Conservation (phyloP, 2,113 vertebrate genomes). For the Pipa parva region DNA sequence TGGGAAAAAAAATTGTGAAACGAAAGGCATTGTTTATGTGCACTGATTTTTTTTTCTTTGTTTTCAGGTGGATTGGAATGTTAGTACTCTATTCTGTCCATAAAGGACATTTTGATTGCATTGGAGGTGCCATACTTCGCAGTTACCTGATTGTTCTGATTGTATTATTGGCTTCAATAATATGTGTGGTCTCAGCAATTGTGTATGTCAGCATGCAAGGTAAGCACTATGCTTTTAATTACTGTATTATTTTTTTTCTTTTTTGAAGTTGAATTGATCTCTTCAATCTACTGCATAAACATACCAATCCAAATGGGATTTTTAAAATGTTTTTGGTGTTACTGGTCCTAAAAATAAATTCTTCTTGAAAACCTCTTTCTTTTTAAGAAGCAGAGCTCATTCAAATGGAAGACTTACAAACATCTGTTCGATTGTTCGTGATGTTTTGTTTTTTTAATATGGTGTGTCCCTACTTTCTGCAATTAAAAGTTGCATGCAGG, state of each 20-base stretch:
- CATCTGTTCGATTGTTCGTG: too few species aligned
- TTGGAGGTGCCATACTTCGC: constrained; percentile 68
- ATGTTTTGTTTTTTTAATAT: too few species aligned
- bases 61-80: constrained; percentile 81
- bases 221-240: constrained; percentile 47
- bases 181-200: constrained; percentile 72
- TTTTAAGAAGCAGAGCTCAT: too few species aligned
- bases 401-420: too few species aligned
- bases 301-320: too few species aligned
- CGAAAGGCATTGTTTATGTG: not conserved
- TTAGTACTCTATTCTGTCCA: constrained; percentile 73
- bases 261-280: not conserved
- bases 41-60: not conserved
- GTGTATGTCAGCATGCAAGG: constrained; percentile 89
- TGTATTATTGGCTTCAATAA: constrained; percentile 74
- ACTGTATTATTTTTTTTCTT: too few species aligned
- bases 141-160: constrained; percentile 82
- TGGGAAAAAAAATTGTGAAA: not conserved
- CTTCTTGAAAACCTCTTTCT: too few species aligned
- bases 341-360: too few species aligned
- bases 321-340: too few species aligned
- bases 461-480: too few species aligned
- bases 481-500: too few species aligned
- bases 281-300: not conserved
- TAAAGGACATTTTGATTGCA: constrained; percentile 72